Evolutionary conservation across 2,888 invertebrate species (phyloP).

Genomic region (Eupithecia insigniata): DNA sequence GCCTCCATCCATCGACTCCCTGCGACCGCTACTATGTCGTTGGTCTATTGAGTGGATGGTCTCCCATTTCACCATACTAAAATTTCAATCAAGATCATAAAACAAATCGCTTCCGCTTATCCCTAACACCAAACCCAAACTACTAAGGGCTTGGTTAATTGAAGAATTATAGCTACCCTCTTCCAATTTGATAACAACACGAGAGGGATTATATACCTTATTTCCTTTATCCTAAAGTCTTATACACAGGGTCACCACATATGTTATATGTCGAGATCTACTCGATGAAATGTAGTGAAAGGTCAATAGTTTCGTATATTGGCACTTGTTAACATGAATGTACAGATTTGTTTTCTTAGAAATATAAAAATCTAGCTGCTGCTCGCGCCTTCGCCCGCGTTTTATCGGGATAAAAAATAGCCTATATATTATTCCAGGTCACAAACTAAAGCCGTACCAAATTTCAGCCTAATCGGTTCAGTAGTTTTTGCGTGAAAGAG

Average conservation of each 20-base stretch:
- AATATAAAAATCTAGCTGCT: too few species aligned
- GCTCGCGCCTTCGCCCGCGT: too few species aligned
- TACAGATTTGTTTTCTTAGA: not conserved
- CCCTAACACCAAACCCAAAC: constrained; percentile 30
- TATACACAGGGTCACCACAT: not conserved
- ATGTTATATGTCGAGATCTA: not conserved
- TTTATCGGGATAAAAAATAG: too few species aligned
- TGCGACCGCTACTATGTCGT: too few species aligned
- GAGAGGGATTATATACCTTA: constrained; percentile 49
- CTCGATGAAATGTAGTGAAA: constrained; percentile 22
- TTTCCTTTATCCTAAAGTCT: constrained; percentile 17
- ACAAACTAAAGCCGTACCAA: too few species aligned
- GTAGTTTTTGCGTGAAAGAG: too few species aligned
- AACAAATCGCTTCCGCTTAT: constrained; percentile 33
- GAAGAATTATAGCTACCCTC: constrained; percentile 72
- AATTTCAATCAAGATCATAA: not conserved
- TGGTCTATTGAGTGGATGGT: too few species aligned
- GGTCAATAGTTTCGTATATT: constrained; percentile 5
- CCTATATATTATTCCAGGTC: too few species aligned
- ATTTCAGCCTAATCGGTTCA: too few species aligned
- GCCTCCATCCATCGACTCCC: too few species aligned
- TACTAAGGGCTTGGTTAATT: constrained; percentile 63
- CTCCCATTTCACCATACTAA: too few species aligned
- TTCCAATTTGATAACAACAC: constrained; percentile 54
- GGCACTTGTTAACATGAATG: not conserved